Base-by-base conservation (phyloP, 2,797 vertebrate species). In the Somateria mollissima region DNA sequence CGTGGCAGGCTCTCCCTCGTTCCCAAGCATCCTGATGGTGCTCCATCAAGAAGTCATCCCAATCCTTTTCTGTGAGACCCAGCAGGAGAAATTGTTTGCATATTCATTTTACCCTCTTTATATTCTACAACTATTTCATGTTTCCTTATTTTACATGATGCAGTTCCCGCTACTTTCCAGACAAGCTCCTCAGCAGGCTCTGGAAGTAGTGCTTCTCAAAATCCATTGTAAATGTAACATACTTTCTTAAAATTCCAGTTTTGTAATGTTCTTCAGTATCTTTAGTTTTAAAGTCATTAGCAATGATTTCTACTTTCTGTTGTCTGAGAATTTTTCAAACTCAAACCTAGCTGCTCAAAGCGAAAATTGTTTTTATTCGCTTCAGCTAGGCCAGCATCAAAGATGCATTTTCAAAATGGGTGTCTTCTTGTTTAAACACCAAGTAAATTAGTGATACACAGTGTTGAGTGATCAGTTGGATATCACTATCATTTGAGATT, bases 391-490 rank as follows among this genome's bases (percentile, higher is more conserved):
- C 20, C 25, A 53, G 32, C 10, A 49, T 65, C 13, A 69, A 65
- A 75, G 5, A 49, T 39, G 3, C 3, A 32, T 69, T 87, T 61
- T 69, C 45, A 6, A 17, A 61, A 61, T 61, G 3, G 16, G 14
- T 65, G 2, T 36, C 14, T 69, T 91, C 34, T 13, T 75, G 16
- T 5, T 77, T 87, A 77, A 69, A n/a, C 6, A 1, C 36, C 67
- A 32, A 36, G 25, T 12, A 67, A 7, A 12, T 64, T 64, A 69
- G 16, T 27, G 60, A 51, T 51, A 51, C 9, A 30, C 12, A 14
- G 22, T 47, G 49, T 30, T 58, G 37, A 36, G 16, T 36, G 37
- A 58, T 58, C 51, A 80, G 25, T 9, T 8, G n/a, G 0, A 0
- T 67, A 41, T 53, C 58, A 49, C 11, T 64, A 11, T 28, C 27